Percentiles rank a stretch among this genome's conserved stretches.
Conservation (phyloP, 2,888 invertebrate species). For the Punctoribates punctum region DNA sequence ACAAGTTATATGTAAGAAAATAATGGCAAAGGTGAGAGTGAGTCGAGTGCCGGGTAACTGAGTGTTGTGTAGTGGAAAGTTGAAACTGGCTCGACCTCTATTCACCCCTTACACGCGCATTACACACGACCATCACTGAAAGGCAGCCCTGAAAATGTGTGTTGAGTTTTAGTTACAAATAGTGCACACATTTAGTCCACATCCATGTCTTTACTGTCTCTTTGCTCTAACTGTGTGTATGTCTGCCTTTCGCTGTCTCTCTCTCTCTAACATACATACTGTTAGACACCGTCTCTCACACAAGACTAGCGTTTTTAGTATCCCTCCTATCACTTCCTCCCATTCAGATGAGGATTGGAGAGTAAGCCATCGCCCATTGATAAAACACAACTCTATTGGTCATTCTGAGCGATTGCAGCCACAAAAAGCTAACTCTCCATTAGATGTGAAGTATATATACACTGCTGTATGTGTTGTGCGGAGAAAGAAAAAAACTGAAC, state of each 20-base stretch:
- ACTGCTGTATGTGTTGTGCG: background rate
- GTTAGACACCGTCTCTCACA: background rate
- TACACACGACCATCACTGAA: constrained; percentile 27
- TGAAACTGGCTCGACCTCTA: constrained; percentile 16
- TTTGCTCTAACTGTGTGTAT: constrained; percentile 5
- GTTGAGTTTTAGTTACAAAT: constrained; percentile 20
- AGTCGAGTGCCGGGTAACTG: background rate
- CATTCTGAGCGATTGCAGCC: constrained; percentile 17
- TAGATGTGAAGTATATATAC: constrained; percentile 23
- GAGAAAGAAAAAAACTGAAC: constrained; percentile 21
- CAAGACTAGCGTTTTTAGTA: constrained; percentile 23
- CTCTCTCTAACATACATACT: background rate
- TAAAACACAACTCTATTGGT: constrained; percentile 34
- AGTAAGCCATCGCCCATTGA: constrained; percentile 35
- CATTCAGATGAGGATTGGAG: constrained; percentile 26
- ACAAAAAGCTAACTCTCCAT: constrained; percentile 36
- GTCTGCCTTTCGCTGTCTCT: background rate
- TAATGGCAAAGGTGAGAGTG: background rate
- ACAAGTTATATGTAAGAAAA: background rate
- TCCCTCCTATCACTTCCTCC: constrained; percentile 38
- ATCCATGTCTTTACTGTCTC: constrained; percentile 21
- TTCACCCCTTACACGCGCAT: constrained; percentile 28
- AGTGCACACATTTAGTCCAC: constrained; percentile 11
- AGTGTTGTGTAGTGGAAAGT: background rate
- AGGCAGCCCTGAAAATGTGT: constrained; percentile 5